Evolutionary conservation across 2,797 vertebrate genomes (phyloP), one percentile per base, ranked within the genome.

Genomic region (Catharus ustulatus): DNA sequence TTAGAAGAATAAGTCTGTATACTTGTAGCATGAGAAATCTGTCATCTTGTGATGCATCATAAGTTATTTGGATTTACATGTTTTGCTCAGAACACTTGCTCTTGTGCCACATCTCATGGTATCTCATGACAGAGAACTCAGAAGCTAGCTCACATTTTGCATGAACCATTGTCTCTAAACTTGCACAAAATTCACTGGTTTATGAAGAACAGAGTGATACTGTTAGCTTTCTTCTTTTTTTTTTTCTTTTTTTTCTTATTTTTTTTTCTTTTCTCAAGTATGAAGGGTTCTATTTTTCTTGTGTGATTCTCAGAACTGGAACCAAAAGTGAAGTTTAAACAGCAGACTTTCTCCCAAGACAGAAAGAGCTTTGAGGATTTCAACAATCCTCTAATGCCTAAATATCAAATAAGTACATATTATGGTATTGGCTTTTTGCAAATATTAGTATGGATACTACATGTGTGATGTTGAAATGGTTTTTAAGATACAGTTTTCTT

Each of bases 11-110:
- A 94, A 64, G 32, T 34, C 27, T 49, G 26, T 55, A 49, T 27
- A 38, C 32, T 72, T 52, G 62, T 84, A 48, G 71, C 69, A 88
- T 73, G 74, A 84, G 85, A 94, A 91, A 62, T 48, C 61, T 83
- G 54, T 74, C 58, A 51, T 77, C 93, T 96, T 93, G 90, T 96
- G 96, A 94, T 84, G 46, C 54, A 92, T 94, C 95, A 82, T 58
- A 81, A 91, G 66, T 84, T 78, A 55, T 86, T 71, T 89, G 82
- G 42, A 93, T 88, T 90, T 96, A 93, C 85, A 93, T 64, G 9
- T 87, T 94, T 62, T 89, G 61, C 61, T 71, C 74, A 73, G 55
- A 7, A 54, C 18, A 29, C 51, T 32, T 54, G 14, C 43, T 94
- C 85, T 87, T 82, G 43, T 78, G 38, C 59, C 57, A 74, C 71